Conservation (phyloP, 2,797 vertebrate species). For the Cyclopterus lumpus region DNA sequence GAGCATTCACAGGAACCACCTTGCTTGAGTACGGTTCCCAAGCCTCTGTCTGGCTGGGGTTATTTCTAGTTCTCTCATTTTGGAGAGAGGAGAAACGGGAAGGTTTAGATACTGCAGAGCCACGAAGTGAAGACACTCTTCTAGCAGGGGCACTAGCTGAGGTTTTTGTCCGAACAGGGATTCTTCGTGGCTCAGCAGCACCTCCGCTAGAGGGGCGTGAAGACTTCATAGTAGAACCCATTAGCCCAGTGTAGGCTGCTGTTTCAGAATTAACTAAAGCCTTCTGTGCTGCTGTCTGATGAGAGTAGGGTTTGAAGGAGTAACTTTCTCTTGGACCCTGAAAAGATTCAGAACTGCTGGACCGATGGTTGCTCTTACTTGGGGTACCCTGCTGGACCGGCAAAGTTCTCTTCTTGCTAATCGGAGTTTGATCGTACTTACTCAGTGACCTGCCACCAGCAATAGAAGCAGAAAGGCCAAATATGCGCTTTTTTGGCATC, state of each 20-base stretch:
- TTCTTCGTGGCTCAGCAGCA: accelerated
- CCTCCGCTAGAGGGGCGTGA: neutral
- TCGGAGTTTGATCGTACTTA: neutral
- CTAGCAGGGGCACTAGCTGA: conserved; percentile 29
- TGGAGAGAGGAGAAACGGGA: accelerated
- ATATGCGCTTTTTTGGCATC: neutral
- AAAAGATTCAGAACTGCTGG: neutral
- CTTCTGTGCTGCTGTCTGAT: neutral
- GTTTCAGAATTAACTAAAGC: neutral
- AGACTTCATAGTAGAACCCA: neutral
- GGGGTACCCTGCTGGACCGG: neutral
- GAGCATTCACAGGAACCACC: neutral
- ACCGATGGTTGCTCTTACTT: neutral
- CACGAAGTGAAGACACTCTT: neutral
- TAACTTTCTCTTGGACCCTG: neutral
- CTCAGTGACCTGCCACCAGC: conserved; percentile 19
- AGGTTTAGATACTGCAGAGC: neutral
- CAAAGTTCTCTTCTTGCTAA: neutral
- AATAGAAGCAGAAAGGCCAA: neutral
- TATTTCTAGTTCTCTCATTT: accelerated
- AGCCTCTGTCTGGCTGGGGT: neutral
- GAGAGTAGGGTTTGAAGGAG: neutral
- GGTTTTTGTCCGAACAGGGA: neutral
- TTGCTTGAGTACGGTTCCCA: neutral
- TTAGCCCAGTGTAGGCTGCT: neutral